Conservation (phyloP, 2,888 invertebrate species). For the Lepidochitona cinerea region DNA sequence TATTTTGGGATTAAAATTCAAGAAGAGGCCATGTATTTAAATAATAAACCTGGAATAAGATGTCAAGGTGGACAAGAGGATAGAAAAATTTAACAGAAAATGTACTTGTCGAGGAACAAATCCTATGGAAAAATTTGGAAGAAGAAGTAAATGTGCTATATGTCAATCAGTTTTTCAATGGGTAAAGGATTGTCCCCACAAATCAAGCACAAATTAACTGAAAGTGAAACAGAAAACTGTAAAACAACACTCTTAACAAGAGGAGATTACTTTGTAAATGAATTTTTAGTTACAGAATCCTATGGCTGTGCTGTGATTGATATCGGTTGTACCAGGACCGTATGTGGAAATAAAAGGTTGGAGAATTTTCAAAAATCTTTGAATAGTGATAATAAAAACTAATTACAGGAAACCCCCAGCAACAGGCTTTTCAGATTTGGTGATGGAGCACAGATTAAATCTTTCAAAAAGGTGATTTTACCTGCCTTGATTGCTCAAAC, state of each 20-base stretch:
- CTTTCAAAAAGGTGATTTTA: slow-evolving; percentile 9
- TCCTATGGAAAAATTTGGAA: neutral
- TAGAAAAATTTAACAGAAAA: neutral
- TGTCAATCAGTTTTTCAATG: neutral
- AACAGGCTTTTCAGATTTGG: slow-evolving; percentile 18
- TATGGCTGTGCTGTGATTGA: slow-evolving; percentile 8
- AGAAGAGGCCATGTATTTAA: neutral
- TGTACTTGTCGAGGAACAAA: neutral
- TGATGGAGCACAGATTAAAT: slow-evolving; percentile 15
- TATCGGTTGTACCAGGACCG: slow-evolving; percentile 3
- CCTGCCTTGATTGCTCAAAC: slow-evolving; percentile 15
- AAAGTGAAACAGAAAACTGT: neutral
- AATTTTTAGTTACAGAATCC: slow-evolving; percentile 6
- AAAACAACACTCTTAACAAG: neutral
- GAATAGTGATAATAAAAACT: neutral
- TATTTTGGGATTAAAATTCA: neutral
- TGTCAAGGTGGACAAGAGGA: too few relatives aligned
- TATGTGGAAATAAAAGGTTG: slow-evolving; percentile 10
- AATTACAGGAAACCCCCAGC: neutral
- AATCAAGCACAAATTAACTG: neutral
- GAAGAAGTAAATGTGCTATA: neutral
- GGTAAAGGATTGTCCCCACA: neutral
- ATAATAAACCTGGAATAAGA: too few relatives aligned
- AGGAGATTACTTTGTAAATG: neutral
- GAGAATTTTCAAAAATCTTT: neutral